A percentile compares a stretch with the other conserved stretches of the same genome.
phyloP scores from a whole-genome alignment of 2,113 vertebrate genomes.

The Clarias gariepinus region DNA sequence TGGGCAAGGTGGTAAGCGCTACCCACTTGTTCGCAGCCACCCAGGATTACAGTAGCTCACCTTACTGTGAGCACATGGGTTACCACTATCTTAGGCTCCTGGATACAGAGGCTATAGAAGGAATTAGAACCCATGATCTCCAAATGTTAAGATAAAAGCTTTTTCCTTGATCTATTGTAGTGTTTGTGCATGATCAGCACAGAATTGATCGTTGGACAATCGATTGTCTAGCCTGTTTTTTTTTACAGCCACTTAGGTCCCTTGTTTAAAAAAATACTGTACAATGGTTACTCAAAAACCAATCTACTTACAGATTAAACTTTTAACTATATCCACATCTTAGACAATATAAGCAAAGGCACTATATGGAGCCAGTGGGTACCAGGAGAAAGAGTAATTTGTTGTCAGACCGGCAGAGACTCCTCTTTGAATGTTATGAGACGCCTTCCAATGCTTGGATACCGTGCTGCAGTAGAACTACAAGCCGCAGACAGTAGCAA shows the following conservation, averaged over 20 bases:
- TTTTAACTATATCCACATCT: neutral
- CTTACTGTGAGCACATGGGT: no score
- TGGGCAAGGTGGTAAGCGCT: no score
- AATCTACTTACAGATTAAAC: neutral
- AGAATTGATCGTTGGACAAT: no score
- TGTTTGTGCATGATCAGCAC: no score
- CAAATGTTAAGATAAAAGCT: no score
- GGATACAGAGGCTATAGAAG: no score
- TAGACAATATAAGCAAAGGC: neutral
- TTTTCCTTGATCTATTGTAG: no score
- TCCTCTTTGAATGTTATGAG: neutral
- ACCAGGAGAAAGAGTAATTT: neutral
- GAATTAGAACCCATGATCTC: no score
- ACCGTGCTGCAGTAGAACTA: neutral
- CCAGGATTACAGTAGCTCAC: no score
- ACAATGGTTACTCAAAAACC: neutral
- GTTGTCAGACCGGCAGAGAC: neutral
- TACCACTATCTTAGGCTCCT: no score
- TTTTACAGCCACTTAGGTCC: neutral
- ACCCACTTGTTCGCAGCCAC: no score
- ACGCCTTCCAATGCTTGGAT: neutral
- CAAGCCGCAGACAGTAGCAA: constrained; percentile 2
- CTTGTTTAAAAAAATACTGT: neutral
- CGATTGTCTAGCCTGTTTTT: neutral
- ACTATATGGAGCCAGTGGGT: neutral